Evolutionary conservation across 2,888 invertebrate genomes (phyloP), one percentile per base, ranked within the genome.

Genomic region (Spisula solida): DNA sequence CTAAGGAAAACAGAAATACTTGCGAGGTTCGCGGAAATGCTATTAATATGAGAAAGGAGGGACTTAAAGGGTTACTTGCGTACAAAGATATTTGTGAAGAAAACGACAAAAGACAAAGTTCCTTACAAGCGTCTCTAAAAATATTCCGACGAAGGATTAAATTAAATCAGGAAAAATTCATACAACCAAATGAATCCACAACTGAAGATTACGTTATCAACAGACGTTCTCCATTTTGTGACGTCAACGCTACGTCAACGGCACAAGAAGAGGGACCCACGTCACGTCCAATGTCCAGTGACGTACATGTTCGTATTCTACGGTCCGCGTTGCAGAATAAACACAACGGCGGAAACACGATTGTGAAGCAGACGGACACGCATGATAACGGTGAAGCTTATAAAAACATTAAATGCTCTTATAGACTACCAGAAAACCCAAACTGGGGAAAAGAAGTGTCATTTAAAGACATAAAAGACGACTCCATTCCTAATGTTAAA

Each of bases 21-120:
- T 94, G 92, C 85, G 94, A 94, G 85, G 85, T 94, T 29, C 91
- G 93, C 14, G 94, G 94, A n/a, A 94, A 88, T 87, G 94, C 93
- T 60, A 93, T 94, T 47, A 75, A 86, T 12, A 55, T 92, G 47
- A 81, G 85, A 60, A 92, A 90, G 55, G 92, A 91, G 56, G 92
- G 92, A 12, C 81, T 91, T 0, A 88, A 85, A 51, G 91, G 92
- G 0, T 80, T 92, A 14, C 70, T 92, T 0, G 90, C 87, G 47
- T 91, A 92, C 41, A 92, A 89, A 81, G 91, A 92, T 48, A 70
- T 91, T 47, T 90, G 87, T 83, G 84, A 87, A 0, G 92, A 92
- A 85, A 90, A 88, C 66, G 92, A 91, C n/a, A 87, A 85, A 81
- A 70, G 90, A 31, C 91, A 92, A 70, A 91, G 87, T 47, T 90